A percentile compares a stretch with the other conserved stretches of the same genome.
Evolutionary conservation across 2,888 invertebrate species (phyloP).

Genomic region (Eilema depressum): DNA sequence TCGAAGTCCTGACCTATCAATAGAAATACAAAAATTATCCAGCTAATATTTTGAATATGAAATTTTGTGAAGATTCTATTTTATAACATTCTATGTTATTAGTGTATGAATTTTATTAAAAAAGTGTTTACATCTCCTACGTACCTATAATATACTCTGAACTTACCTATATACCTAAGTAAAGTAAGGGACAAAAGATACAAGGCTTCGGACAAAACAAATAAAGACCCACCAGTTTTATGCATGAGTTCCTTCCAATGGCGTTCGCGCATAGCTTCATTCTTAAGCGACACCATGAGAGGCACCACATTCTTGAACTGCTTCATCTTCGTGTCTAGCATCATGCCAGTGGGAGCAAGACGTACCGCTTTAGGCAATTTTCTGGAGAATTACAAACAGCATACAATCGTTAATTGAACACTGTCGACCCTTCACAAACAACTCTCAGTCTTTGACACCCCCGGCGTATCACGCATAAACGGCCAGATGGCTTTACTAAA

Average conservation of each 20-base stretch:
- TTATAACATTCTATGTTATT: no score
- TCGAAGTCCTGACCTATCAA: slow-evolving; percentile 91
- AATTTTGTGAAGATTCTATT: no score
- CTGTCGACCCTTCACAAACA: background rate
- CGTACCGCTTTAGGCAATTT: slow-evolving; percentile 90
- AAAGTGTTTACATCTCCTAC: no score
- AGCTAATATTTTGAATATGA: no score
- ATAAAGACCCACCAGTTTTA: slow-evolving; percentile 89
- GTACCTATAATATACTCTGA: no score
- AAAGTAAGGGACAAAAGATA: no score
- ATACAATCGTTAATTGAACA: background rate
- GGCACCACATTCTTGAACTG: slow-evolving; percentile 95
- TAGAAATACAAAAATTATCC: slow-evolving; percentile 25
- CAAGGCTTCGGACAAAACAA: background rate
- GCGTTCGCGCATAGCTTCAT: slow-evolving; percentile 95
- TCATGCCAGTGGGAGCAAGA: slow-evolving; percentile 88
- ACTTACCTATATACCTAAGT: no score
- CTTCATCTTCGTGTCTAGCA: slow-evolving; percentile 94
- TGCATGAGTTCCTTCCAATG: slow-evolving; percentile 97
- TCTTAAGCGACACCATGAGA: slow-evolving; percentile 95
- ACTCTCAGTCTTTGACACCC: no score
- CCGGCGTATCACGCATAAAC: no score
- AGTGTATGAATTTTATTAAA: no score
- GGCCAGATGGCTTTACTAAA: no score
- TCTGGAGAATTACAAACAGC: slow-evolving; percentile 62